A percentile compares a stretch with the other conserved stretches of the same genome.
Evolutionary conservation across 2,797 vertebrate species (phyloP).

Genomic region (Eremophila alpestris): DNA sequence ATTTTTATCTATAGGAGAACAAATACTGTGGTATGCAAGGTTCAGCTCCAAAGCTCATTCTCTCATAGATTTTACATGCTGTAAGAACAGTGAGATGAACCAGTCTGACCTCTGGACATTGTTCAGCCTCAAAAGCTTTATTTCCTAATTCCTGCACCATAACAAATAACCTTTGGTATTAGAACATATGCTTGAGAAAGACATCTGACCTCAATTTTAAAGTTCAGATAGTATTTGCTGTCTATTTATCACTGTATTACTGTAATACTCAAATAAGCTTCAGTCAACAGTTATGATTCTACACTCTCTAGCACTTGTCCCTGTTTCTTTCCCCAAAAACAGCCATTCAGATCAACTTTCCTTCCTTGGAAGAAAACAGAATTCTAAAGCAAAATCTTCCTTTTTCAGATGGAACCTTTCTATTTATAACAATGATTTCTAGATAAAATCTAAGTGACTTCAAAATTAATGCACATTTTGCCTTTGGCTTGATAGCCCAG

Average conservation of each 20-base stretch:
- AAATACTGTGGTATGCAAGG: not conserved
- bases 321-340: not conserved
- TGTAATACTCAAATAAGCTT: not conserved
- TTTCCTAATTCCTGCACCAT: not conserved
- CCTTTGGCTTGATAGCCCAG: not conserved
- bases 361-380: not conserved
- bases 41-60: not conserved
- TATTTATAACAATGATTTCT: not conserved
- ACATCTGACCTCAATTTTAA: not conserved
- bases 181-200: not conserved
- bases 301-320: not conserved
- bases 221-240: not conserved
- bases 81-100: not conserved
- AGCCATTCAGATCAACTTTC: not conserved
- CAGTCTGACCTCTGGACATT: not conserved
- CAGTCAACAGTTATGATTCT: not conserved
- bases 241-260: not conserved
- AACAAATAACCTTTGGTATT: not conserved
- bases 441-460: not conserved
- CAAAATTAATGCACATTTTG: not conserved
- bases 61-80: not conserved
- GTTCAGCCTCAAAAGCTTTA: not conserved
- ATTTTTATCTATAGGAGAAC: not conserved
- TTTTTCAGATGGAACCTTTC: not conserved
- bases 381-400: not conserved